Conservation (phyloP, 1,140 invertebrate species). For the Dufourea novaeangliae region DNA sequence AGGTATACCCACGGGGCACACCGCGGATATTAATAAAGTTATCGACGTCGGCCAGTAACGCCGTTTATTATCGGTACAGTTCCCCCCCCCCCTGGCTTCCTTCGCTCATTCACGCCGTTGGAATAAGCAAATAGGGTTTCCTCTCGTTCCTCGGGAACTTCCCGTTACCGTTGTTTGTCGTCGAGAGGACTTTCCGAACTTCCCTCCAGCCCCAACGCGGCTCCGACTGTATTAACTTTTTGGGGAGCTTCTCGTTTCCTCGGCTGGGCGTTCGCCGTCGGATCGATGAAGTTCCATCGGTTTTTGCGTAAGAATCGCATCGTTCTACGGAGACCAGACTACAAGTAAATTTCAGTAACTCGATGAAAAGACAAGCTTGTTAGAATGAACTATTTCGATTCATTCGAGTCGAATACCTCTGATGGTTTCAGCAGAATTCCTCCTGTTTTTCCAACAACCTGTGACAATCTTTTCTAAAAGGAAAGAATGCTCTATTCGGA, state of each 20-base stretch:
- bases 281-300: not conserved
- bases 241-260: not conserved
- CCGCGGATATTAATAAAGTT: constrained; percentile 65
- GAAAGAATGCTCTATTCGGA: no score
- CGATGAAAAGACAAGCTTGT: no score
- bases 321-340: no score
- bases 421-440: no score
- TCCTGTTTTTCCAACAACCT: no score
- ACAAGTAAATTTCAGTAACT: no score
- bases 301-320: not conserved
- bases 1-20: no score
- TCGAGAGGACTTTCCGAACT: not conserved
- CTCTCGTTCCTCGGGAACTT: not conserved
- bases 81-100: constrained; percentile 18
- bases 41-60: constrained; percentile 56
- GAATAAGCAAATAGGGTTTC: not conserved
- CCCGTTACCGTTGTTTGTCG: not conserved
- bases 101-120: constrained; percentile 52
- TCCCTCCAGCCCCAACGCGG: not conserved
- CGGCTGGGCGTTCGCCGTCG: not conserved
- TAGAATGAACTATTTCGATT: no score
- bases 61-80: constrained; percentile 54
- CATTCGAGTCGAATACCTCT: no score
- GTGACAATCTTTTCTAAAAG: no score
- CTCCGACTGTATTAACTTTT: not conserved